Conservation (phyloP, 2,888 invertebrate genomes). For the Tuberolachnus salignus region DNA sequence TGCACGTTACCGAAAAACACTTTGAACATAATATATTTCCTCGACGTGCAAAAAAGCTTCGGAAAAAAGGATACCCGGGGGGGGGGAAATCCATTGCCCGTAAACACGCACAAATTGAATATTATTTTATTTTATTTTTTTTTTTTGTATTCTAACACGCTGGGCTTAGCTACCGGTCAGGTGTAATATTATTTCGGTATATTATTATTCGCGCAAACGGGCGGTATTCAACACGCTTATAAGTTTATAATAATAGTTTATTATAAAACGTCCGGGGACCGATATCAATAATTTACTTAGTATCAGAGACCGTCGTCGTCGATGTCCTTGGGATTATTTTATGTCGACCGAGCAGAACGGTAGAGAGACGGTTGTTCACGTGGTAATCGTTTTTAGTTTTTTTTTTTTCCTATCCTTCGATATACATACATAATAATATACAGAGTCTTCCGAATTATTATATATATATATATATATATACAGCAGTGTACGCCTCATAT, state of each 20-base stretch:
- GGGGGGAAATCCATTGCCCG: too few relatives aligned
- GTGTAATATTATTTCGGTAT: too few relatives aligned
- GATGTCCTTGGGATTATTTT: neutral
- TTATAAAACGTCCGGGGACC: neutral
- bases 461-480: too few relatives aligned
- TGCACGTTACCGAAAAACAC: too few relatives aligned
- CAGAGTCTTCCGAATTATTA: neutral
- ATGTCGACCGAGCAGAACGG: neutral
- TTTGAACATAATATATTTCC: too few relatives aligned
- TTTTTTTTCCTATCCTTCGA: neutral
- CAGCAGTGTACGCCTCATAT: too few relatives aligned
- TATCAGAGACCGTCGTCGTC: neutral
- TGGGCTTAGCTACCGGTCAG: too few relatives aligned
- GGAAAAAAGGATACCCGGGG: too few relatives aligned
- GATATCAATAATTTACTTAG: neutral
- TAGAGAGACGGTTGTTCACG: neutral
- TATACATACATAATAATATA: neutral
- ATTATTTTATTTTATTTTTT: too few relatives aligned
- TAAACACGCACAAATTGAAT: too few relatives aligned
- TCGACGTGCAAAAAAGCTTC: too few relatives aligned
- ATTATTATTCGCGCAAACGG: neutral
- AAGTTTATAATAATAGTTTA: neutral
- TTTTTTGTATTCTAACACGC: too few relatives aligned
- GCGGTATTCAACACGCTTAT: neutral
- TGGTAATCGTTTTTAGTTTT: neutral